These are phyloP conservation scores for Tineola bisselliella DNA, from an alignment of 2,888 invertebrate genomes.

Conservation along the genomic window DNA sequence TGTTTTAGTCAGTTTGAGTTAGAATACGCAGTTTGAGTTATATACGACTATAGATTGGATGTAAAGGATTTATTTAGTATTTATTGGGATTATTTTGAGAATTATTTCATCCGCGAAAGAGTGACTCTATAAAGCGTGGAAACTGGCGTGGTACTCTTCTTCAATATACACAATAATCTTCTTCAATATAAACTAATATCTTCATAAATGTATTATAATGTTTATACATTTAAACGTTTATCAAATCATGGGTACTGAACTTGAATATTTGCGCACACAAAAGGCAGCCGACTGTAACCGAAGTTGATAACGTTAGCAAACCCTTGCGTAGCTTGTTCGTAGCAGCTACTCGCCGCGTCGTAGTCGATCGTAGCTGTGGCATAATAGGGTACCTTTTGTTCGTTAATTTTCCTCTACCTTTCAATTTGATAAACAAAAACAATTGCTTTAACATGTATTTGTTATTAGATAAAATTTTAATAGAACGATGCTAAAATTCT, in stretches of 20 bases:
- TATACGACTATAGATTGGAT: not conserved
- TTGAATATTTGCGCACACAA: slow-evolving; percentile 10
- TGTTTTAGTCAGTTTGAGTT: not conserved
- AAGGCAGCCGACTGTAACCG: slow-evolving; percentile 7
- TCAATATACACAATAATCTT: not conserved
- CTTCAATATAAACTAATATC: not conserved
- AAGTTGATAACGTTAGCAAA: slow-evolving; percentile 12
- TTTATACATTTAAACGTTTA: not conserved
- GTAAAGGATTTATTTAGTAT: no score
- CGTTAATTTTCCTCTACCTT: not conserved
- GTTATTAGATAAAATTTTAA: no score
- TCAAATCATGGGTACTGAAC: slow-evolving; percentile 11
- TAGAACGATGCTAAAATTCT: not conserved
- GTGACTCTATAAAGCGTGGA: no score
- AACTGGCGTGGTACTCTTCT: no score
- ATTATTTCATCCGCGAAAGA: no score
- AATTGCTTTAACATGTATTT: not conserved
- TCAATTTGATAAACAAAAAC: not conserved
- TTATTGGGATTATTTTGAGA: no score
- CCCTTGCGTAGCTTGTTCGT: slow-evolving; percentile 8
- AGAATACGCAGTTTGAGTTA: not conserved
- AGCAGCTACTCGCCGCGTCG: not conserved
- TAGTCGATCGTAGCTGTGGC: not conserved
- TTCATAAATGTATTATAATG: not conserved
- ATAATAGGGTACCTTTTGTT: not conserved